Conservation (phyloP, 2,113 vertebrate genomes). For the Philantomba maxwellii region DNA sequence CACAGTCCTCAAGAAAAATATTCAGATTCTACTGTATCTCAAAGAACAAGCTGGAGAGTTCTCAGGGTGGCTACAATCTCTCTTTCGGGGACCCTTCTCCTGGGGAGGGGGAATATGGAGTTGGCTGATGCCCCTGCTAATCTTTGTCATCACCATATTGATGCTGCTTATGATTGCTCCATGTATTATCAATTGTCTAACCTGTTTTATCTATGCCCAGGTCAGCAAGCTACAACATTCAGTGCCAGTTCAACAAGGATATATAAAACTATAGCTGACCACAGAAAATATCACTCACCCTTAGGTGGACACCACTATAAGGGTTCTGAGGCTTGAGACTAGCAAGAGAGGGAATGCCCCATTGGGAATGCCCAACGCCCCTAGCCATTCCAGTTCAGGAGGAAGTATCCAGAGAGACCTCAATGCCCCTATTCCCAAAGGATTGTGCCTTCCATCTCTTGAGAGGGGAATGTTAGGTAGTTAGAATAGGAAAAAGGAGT, state of each 20-base stretch:
- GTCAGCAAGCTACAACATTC: neutral
- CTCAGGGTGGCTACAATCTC: neutral
- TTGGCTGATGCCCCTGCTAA: neutral
- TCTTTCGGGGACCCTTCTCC: neutral
- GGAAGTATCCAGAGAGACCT: neutral
- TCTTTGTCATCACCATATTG: neutral
- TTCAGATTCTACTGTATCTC: neutral
- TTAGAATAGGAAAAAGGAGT: neutral
- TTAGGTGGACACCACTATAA: neutral
- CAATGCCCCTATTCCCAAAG: neutral
- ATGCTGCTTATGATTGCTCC: neutral
- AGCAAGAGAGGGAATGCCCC: neutral
- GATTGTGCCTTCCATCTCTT: neutral
- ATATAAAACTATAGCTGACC: neutral
- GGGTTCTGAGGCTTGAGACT: neutral
- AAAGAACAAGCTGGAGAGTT: neutral
- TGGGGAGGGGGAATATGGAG: neutral
- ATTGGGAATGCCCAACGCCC: neutral
- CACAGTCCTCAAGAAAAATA: neutral
- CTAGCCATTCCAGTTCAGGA: neutral
- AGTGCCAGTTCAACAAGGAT: neutral
- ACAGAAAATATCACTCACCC: neutral
- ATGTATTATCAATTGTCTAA: neutral
- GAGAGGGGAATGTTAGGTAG: neutral
- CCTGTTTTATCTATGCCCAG: neutral